These are phyloP conservation scores for Sicus ferrugineus DNA, from an alignment of 2,888 invertebrate species.

Conservation along the genomic window DNA sequence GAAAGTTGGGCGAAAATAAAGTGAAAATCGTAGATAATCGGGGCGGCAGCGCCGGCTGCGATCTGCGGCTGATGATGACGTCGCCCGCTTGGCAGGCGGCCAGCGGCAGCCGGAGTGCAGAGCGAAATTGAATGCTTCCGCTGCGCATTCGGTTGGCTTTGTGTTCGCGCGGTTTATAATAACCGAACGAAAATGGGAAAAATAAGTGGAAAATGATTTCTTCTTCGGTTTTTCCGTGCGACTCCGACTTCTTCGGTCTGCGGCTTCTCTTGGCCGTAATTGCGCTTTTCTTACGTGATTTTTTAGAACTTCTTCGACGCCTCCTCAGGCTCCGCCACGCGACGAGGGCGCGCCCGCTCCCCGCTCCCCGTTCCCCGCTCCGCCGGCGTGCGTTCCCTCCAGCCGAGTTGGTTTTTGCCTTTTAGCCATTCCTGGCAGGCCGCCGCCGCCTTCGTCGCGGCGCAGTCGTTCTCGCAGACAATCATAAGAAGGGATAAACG, in stretches of 20 bases:
- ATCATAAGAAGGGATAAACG: conserved; percentile 32
- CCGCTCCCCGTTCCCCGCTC: background rate
- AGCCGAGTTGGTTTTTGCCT: conserved; percentile 23
- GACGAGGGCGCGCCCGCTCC: background rate
- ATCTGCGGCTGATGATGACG: background rate
- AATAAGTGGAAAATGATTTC: conserved; percentile 23
- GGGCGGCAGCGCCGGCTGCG: background rate
- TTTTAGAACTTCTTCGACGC: background rate
- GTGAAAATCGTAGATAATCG: conserved; percentile 21
- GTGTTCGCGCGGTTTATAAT: conserved; percentile 27
- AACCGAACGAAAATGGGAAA: background rate
- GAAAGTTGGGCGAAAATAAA: background rate
- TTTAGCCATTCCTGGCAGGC: conserved; percentile 23
- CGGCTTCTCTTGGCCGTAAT: conserved; percentile 27
- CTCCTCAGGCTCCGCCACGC: background rate
- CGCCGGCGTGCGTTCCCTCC: background rate
- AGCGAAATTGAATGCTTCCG: conserved; percentile 28
- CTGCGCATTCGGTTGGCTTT: background rate
- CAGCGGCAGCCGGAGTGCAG: conserved; percentile 9
- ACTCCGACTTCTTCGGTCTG: conserved; percentile 19
- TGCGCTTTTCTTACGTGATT: conserved; percentile 29
- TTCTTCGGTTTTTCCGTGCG: conserved; percentile 5
- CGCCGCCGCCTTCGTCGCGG: conserved; percentile 1
- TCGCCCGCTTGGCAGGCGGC: conserved; percentile 19
- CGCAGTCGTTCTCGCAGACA: conserved; percentile 14